Percentiles rank a stretch among this genome's conserved stretches.
Conservation (phyloP, 2,113 vertebrate genomes). For the Menidia beryllina region DNA sequence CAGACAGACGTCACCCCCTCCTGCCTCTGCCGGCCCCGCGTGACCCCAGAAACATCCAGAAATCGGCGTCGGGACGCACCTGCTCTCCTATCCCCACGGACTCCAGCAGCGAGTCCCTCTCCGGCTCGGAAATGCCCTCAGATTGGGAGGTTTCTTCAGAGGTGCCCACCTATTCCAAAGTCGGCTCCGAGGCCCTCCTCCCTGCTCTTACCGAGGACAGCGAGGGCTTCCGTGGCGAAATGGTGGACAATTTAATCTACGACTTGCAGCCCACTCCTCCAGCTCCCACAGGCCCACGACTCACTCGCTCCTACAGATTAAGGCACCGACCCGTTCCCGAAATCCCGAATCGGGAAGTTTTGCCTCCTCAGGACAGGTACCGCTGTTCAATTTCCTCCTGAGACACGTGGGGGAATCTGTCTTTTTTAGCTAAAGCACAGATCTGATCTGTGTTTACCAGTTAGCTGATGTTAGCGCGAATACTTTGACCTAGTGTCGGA, state of each 20-base stretch:
- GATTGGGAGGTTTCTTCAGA: constrained; percentile 63
- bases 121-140: constrained; percentile 53
- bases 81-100: neutral
- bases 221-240: constrained; percentile 83
- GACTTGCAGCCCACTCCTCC: constrained; percentile 33
- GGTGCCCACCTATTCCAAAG: constrained; percentile 6
- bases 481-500: no score
- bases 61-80: neutral
- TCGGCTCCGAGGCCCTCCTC: constrained; percentile 36
- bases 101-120: constrained; percentile 53
- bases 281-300: constrained; percentile 50
- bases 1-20: neutral
- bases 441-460: no score
- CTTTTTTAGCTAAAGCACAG: no score
- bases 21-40: constrained; percentile 43
- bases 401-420: neutral
- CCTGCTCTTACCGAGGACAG: constrained; percentile 14
- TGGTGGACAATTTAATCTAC: constrained; percentile 93
- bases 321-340: constrained; percentile 92
- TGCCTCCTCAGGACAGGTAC: constrained; percentile 67
- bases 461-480: no score
- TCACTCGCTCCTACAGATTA: constrained; percentile 85
- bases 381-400: neutral
- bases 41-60: constrained; percentile 42
- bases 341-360: constrained; percentile 74